Percentiles rank a stretch among this genome's conserved stretches.
These are phyloP conservation scores for Nycticorax nycticorax DNA, from an alignment of 2,113 vertebrate species.

Conservation along the genomic window DNA sequence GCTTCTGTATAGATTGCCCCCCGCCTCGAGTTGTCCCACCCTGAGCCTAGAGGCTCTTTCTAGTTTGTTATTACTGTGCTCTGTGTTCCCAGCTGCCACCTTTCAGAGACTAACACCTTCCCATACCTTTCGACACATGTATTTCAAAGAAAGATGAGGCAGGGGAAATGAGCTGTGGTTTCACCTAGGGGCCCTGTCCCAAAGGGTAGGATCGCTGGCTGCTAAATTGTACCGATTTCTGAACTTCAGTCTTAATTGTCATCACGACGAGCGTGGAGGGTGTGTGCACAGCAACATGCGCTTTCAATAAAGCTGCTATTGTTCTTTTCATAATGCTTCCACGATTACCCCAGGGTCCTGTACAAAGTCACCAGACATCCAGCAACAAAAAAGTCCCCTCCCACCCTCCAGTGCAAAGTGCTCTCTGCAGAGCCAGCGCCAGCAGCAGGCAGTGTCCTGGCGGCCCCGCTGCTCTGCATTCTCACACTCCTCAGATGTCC, in stretches of 20 bases:
- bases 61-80: background rate
- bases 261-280: accelerated
- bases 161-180: background rate
- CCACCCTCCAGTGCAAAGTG: background rate
- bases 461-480: background rate
- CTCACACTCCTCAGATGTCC: background rate
- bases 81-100: background rate
- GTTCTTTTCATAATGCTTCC: constrained; percentile 6
- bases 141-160: background rate
- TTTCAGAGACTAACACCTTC: background rate
- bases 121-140: background rate
- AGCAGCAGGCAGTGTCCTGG: background rate
- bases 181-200: background rate
- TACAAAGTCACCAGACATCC: background rate
- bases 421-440: background rate
- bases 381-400: background rate
- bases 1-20: background rate
- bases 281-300: background rate
- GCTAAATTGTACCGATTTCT: background rate
- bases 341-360: background rate
- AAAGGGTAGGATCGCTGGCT: background rate
- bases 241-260: background rate
- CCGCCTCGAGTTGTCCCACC: background rate
- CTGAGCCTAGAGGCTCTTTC: background rate
- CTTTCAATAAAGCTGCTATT: constrained; percentile 26